Evolutionary conservation across 2,797 vertebrate genomes (phyloP).

Genomic region (Anomalospiza imberbis): DNA sequence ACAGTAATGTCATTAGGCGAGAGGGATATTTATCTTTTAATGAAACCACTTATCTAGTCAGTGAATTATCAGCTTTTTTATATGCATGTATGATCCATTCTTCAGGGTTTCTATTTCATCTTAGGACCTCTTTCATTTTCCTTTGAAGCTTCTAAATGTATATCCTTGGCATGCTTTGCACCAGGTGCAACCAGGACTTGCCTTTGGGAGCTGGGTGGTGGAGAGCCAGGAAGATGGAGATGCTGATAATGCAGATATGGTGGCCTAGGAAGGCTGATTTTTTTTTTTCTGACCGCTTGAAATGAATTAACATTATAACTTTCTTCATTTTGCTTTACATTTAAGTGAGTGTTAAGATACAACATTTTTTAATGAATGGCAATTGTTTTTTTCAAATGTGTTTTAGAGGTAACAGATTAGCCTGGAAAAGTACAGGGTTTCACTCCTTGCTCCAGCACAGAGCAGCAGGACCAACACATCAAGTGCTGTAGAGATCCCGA

Average conservation of each 20-base stretch:
- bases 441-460: not conserved
- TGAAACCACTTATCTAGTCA: not conserved
- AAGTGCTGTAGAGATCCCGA: not conserved
- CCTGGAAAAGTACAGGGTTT: not conserved
- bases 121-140: not conserved
- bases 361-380: not conserved
- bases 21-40: conserved; percentile 18
- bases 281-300: not conserved
- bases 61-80: not conserved
- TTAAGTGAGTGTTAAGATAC: not conserved
- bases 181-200: not conserved
- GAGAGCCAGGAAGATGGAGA: not conserved
- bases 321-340: not conserved
- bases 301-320: not conserved
- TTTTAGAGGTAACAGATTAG: not conserved
- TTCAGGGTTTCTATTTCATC: not conserved
- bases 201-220: not conserved
- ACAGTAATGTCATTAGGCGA: not conserved
- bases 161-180: not conserved
- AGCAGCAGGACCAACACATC: not conserved
- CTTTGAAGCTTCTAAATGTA: not conserved
- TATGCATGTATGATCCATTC: not conserved
- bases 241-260: not conserved
- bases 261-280: not conserved
- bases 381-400: not conserved